These are phyloP conservation scores for Geotrupes spiniger DNA, from an alignment of 2,888 invertebrate species.

Conservation along the genomic window DNA sequence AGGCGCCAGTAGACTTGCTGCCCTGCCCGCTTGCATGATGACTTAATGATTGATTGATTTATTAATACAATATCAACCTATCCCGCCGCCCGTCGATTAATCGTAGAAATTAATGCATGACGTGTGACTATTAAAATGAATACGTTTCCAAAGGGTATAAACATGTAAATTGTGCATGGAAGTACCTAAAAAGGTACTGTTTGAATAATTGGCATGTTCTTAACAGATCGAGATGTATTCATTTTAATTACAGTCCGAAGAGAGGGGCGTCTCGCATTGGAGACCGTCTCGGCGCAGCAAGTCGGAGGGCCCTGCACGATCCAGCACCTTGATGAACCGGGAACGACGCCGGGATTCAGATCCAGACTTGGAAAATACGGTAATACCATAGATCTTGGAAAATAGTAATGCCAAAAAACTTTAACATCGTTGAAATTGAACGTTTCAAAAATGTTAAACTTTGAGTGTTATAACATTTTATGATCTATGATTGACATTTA, in stretches of 20 bases:
- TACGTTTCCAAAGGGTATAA: constrained; percentile 43
- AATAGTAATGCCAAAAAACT: no score
- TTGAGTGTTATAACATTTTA: background rate
- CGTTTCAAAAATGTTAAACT: no score
- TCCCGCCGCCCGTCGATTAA: constrained; percentile 17
- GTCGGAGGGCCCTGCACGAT: constrained; percentile 68
- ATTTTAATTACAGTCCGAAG: constrained; percentile 64
- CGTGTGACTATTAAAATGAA: constrained; percentile 45
- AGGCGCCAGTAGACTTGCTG: constrained; percentile 35
- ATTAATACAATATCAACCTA: constrained; percentile 22
- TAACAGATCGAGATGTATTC: constrained; percentile 47
- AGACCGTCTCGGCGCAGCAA: constrained; percentile 73
- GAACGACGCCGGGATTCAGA: constrained; percentile 50
- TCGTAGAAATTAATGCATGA: constrained; percentile 30
- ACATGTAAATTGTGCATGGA: constrained; percentile 30
- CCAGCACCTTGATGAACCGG: constrained; percentile 41
- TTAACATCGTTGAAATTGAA: no score
- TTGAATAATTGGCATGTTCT: constrained; percentile 28
- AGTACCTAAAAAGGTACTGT: constrained; percentile 23
- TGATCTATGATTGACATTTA: constrained; percentile 7
- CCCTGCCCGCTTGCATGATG: constrained; percentile 32
- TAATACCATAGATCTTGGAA: constrained; percentile 29
- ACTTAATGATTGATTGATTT: constrained; percentile 14
- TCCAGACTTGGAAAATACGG: constrained; percentile 49
- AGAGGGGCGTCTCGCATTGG: constrained; percentile 57